Evolutionary conservation across 2,888 invertebrate species (phyloP).

Genomic region (Ctena decussata): DNA sequence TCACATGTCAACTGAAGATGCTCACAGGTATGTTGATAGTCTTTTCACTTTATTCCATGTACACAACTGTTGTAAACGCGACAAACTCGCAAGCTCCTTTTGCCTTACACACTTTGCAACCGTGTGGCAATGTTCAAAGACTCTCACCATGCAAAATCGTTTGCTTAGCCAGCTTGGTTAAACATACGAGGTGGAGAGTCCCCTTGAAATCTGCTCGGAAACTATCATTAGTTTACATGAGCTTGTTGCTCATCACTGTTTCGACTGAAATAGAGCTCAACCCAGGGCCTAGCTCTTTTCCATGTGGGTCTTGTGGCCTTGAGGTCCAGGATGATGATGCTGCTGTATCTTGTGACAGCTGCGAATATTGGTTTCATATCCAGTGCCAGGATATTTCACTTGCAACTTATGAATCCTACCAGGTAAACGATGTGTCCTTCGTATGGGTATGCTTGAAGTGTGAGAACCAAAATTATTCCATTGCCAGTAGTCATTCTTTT

Average conservation of each 20-base stretch:
- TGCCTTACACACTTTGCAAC: constrained; percentile 2
- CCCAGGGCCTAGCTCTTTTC: neutral
- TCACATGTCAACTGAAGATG: neutral
- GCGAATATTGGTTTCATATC: constrained; percentile 15
- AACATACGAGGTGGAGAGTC: constrained; percentile 4
- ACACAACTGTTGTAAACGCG: neutral
- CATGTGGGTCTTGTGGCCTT: neutral
- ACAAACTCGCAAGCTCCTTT: neutral
- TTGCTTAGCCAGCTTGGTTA: neutral
- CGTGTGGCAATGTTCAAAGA: neutral
- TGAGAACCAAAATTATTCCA: constrained; percentile 2
- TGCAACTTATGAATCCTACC: neutral
- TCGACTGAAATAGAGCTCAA: neutral
- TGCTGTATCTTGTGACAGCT: neutral
- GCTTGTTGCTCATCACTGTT: neutral
- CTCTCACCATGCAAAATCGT: constrained; percentile 1
- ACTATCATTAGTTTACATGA: neutral
- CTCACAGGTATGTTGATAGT: constrained; percentile 1
- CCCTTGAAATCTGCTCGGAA: neutral
- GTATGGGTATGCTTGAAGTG: constrained; percentile 10
- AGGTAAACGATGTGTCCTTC: neutral
- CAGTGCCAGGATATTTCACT: neutral
- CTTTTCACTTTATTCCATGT: neutral
- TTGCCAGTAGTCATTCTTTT: neutral
- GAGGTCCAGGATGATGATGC: constrained; percentile 6